phyloP scores from a whole-genome alignment of 2,797 vertebrate species.

The Phataginus tetradactyla region DNA sequence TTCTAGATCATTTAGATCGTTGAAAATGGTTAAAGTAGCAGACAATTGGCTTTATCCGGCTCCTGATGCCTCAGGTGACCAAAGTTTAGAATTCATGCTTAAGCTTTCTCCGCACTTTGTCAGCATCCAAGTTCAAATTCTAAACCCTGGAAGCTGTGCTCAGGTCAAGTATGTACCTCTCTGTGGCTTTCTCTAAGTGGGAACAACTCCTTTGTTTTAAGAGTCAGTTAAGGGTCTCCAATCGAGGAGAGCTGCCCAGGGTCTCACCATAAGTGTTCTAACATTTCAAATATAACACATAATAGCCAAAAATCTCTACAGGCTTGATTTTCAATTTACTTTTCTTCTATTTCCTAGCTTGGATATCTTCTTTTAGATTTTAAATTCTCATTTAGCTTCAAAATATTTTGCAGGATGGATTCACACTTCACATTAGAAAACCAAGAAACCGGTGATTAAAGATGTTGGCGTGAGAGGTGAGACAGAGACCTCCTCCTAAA shows the following conservation, averaged over 20 bases:
- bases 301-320: not conserved
- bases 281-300: not conserved
- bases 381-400: constrained; percentile 13
- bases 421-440: constrained; percentile 39
- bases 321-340: not conserved
- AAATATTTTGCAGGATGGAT: constrained; percentile 26
- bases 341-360: not conserved
- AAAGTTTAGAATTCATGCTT: not conserved
- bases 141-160: not conserved
- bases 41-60: not conserved
- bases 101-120: not conserved
- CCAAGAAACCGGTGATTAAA: not conserved
- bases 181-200: not conserved
- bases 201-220: not conserved
- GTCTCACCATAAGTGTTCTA: not conserved
- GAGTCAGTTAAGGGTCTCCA: not conserved
- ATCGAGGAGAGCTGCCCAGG: not conserved
- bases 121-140: not conserved
- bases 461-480: no score
- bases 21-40: not conserved
- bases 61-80: not conserved
- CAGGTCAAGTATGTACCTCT: not conserved
- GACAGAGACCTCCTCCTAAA: no score
- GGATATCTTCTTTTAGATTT: not conserved
- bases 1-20: not conserved